phyloP scores from a whole-genome alignment of 2,113 vertebrate genomes.

The Nannobrachium achirus region DNA sequence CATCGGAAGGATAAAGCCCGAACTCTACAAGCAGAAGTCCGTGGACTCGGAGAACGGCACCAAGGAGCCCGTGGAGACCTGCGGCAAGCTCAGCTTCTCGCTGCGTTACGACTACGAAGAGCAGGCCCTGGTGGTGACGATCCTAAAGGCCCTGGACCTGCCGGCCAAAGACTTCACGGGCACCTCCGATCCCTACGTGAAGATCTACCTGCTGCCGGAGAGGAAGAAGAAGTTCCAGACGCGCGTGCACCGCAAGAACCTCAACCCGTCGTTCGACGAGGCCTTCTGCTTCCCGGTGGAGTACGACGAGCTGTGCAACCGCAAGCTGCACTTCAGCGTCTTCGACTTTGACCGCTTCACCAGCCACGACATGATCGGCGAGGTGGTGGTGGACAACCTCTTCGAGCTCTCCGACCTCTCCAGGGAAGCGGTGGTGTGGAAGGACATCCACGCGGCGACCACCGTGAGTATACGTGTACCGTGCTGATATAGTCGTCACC shows the following conservation, averaged over 20 bases:
- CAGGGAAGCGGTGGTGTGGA: constrained; percentile 95
- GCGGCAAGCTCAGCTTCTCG: constrained; percentile 95
- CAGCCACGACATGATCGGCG: constrained; percentile 98
- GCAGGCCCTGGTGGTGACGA: constrained; percentile 89
- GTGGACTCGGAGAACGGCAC: constrained; percentile 91
- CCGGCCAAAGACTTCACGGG: constrained; percentile 96
- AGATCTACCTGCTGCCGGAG: constrained; percentile 97
- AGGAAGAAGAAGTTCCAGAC: constrained; percentile 99
- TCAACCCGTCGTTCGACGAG: constrained; percentile 95
- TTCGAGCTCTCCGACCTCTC: constrained; percentile 98
- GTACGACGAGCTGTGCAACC: constrained; percentile 92
- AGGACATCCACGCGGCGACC: constrained; percentile 94
- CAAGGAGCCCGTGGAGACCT: constrained; percentile 86
- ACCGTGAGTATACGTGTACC: constrained; percentile 84
- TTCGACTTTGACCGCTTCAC: constrained; percentile 99
- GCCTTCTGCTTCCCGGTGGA: constrained; percentile 92
- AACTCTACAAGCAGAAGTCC: constrained; percentile 98
- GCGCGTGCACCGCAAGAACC: constrained; percentile 94
- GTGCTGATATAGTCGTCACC: too few species aligned
- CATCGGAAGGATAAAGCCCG: constrained; percentile 96
- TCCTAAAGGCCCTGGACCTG: constrained; percentile 94
- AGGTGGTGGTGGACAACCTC: constrained; percentile 97
- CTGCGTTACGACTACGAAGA: constrained; percentile 94
- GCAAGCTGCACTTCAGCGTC: constrained; percentile 96
- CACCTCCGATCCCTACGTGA: constrained; percentile 96